Evolutionary conservation across 2,113 vertebrate genomes (phyloP).

Genomic region (Picathartes gymnocephalus): DNA sequence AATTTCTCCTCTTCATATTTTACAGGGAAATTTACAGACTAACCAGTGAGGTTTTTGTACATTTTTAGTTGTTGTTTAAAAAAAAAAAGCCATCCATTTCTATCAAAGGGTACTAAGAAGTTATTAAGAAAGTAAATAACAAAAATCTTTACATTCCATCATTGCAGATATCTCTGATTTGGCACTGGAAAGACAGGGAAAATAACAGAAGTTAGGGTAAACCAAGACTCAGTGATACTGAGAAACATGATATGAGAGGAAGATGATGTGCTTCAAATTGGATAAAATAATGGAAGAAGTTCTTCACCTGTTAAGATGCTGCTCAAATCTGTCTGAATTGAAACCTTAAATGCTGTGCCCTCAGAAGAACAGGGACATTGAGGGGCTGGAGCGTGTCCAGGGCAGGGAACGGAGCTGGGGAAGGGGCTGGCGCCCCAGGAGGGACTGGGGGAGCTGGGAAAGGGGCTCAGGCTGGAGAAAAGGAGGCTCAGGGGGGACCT

Average conservation of each 20-base stretch:
- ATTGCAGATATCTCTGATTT: neutral
- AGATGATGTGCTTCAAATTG: neutral
- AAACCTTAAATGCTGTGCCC: neutral
- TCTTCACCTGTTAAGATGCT: neutral
- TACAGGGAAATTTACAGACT: neutral
- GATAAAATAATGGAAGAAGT: neutral
- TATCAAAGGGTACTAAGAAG: neutral
- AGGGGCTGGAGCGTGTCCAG: neutral
- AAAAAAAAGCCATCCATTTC: neutral
- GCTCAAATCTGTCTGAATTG: neutral
- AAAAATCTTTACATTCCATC: neutral
- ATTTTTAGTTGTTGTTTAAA: neutral
- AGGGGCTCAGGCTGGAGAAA: neutral
- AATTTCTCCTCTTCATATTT: neutral
- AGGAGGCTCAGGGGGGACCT: neutral
- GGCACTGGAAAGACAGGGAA: neutral
- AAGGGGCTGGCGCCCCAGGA: neutral
- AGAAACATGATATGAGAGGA: neutral
- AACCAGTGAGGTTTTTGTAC: neutral
- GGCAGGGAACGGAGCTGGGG: neutral
- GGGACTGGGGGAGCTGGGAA: neutral
- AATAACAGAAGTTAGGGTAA: neutral
- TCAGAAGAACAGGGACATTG: accelerated
- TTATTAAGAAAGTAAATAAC: accelerated
- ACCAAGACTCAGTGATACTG: neutral